These are phyloP conservation scores for Synanthedon tipuliformis DNA, from an alignment of 2,888 invertebrate species.

Conservation along the genomic window DNA sequence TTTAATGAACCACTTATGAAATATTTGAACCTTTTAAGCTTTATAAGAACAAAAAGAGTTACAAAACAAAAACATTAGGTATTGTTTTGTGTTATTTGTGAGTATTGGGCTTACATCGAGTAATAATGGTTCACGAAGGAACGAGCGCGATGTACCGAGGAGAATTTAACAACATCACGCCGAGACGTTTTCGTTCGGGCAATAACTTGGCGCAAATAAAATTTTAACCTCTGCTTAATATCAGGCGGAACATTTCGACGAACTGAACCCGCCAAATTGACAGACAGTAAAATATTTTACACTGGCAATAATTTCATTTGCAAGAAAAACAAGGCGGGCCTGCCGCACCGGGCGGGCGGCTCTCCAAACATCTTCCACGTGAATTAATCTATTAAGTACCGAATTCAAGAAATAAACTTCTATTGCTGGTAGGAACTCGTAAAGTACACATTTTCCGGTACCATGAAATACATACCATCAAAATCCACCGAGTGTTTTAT, in stretches of 20 bases:
- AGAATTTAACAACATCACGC: slow-evolving; percentile 46
- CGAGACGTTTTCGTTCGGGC: slow-evolving; percentile 32
- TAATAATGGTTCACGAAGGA: slow-evolving; percentile 43
- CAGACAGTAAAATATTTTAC: slow-evolving; percentile 70
- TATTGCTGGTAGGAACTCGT: slow-evolving; percentile 29
- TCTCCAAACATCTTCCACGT: slow-evolving; percentile 55
- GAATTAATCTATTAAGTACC: slow-evolving; percentile 63
- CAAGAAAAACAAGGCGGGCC: slow-evolving; percentile 52
- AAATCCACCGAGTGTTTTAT: background rate
- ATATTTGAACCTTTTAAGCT: background rate
- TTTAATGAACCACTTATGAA: background rate
- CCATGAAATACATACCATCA: background rate
- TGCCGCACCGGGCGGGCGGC: slow-evolving; percentile 15
- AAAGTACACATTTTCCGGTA: slow-evolving; percentile 16
- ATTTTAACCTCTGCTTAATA: slow-evolving; percentile 68
- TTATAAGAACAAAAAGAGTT: too few relatives aligned
- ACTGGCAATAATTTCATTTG: slow-evolving; percentile 64
- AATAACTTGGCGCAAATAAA: slow-evolving; percentile 60
- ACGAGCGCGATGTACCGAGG: slow-evolving; percentile 32
- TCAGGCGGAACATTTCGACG: slow-evolving; percentile 46
- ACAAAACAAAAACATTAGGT: too few relatives aligned
- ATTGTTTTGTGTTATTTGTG: slow-evolving; percentile 47
- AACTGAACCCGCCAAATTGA: slow-evolving; percentile 55
- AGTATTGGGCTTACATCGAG: slow-evolving; percentile 51
- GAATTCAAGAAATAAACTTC: slow-evolving; percentile 51